Evolutionary conservation across 2,888 invertebrate species (phyloP).

Genomic region (Unio pictorum): DNA sequence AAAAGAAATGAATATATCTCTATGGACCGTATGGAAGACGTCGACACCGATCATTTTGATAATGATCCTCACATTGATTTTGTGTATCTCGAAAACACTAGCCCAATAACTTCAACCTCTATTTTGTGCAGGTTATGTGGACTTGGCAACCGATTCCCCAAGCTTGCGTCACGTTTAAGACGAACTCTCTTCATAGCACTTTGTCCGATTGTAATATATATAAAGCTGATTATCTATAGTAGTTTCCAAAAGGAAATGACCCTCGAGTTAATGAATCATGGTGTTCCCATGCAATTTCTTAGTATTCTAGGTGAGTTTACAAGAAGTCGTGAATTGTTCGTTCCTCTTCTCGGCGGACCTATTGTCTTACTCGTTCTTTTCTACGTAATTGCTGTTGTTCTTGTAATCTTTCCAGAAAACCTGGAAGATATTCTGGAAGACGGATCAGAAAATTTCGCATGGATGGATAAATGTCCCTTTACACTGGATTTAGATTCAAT

Average conservation of each 20-base stretch:
- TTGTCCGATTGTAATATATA: conserved; percentile 12
- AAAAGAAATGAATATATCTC: too few relatives aligned
- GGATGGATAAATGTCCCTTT: conserved; percentile 7
- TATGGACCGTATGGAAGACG: too few relatives aligned
- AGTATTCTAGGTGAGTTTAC: conserved; percentile 24
- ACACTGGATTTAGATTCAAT: conserved; percentile 7
- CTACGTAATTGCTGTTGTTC: conserved; percentile 10
- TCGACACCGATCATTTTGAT: too few relatives aligned
- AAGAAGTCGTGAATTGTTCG: conserved; percentile 15
- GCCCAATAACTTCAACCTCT: conserved; percentile 14
- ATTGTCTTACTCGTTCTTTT: conserved; percentile 11
- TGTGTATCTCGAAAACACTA: conserved; percentile 13
- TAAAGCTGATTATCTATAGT: conserved; percentile 16
- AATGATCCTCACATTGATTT: conserved; percentile 1
- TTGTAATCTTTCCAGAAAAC: conserved; percentile 14
- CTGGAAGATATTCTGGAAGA: conserved; percentile 8
- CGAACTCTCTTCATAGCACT: conserved; percentile 12
- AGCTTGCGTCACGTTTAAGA: conserved; percentile 12
- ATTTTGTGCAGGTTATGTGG: conserved; percentile 18
- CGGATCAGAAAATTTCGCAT: not conserved
- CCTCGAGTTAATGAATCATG: conserved; percentile 17
- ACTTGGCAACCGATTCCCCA: conserved; percentile 11
- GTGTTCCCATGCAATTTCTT: conserved; percentile 20
- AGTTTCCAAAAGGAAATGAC: conserved; percentile 7
- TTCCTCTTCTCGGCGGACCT: conserved; percentile 24